phyloP scores from a whole-genome alignment of 2,888 invertebrate genomes.

The Chalcosyrphus nemorum region DNA sequence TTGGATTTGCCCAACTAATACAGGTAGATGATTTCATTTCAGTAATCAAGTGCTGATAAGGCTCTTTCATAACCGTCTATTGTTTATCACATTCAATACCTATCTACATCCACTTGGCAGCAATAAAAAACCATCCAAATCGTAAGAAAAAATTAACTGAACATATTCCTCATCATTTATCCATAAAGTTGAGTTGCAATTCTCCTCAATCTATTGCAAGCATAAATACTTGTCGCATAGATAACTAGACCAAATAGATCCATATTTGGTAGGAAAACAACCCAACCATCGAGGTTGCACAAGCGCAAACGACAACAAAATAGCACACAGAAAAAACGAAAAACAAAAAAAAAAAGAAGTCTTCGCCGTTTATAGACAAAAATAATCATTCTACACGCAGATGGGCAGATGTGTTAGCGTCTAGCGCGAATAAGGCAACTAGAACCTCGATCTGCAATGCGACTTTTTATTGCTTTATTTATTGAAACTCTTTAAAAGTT shows the following conservation, averaged over 20 bases:
- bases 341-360: conserved; percentile 73
- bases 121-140: conserved; percentile 14
- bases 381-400: conserved; percentile 64
- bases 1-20: neutral
- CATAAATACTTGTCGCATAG: conserved; percentile 33
- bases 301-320: conserved; percentile 70
- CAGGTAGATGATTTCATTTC: neutral
- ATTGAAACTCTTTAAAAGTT: conserved; percentile 38
- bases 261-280: conserved; percentile 62
- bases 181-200: conserved; percentile 23
- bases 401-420: conserved; percentile 48
- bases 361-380: conserved; percentile 61
- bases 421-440: conserved; percentile 58
- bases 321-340: conserved; percentile 74
- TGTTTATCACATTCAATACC: neutral
- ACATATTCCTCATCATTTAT: neutral
- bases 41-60: conserved; percentile 24
- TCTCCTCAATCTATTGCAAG: conserved; percentile 12
- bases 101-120: conserved; percentile 5
- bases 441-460: conserved; percentile 56
- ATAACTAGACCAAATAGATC: conserved; percentile 46
- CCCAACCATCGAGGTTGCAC: conserved; percentile 70
- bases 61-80: conserved; percentile 6
- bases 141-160: conserved; percentile 2
- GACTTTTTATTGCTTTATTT: conserved; percentile 59